Percentiles rank a stretch among this genome's conserved stretches.
These are phyloP conservation scores for Actinernus sp. DNA, from an alignment of 92 coral and sea anemone species.

Conservation along the genomic window DNA sequence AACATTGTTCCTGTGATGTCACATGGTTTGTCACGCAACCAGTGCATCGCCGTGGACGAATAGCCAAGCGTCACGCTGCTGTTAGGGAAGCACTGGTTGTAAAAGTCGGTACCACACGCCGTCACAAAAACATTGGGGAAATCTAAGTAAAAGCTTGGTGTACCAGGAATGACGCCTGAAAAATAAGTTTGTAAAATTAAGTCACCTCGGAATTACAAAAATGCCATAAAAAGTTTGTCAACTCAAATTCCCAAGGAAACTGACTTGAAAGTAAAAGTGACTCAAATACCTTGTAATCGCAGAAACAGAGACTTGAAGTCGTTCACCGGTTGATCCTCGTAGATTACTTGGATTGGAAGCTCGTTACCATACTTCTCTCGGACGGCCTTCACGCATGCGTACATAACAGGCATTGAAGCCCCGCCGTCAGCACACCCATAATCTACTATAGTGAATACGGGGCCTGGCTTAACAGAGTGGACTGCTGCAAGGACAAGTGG, in stretches of 20 bases:
- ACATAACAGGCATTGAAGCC: constrained; percentile 76
- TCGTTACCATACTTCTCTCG: constrained; percentile 67
- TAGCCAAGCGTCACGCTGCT: constrained; percentile 53
- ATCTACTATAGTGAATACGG: constrained; percentile 48
- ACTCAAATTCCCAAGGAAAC: too few species aligned
- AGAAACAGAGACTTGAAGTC: constrained; percentile 82
- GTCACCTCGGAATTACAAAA: too few species aligned
- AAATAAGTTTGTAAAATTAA: too few species aligned
- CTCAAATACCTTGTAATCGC: constrained; percentile 70
- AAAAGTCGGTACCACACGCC: constrained; percentile 80
- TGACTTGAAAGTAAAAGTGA: background rate
- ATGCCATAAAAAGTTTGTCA: too few species aligned
- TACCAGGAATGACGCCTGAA: constrained; percentile 74
- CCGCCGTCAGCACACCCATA: constrained; percentile 85
- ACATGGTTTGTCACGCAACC: constrained; percentile 83
- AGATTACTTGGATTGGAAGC: constrained; percentile 67
- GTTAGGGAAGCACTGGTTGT: constrained; percentile 70
- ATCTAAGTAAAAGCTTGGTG: constrained; percentile 56
- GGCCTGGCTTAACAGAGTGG: constrained; percentile 8
- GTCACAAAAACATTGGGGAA: constrained; percentile 71
- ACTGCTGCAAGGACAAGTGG: constrained; percentile 41
- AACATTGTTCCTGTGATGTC: constrained; percentile 74
- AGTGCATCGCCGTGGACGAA: constrained; percentile 83
- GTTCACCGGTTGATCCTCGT: constrained; percentile 87
- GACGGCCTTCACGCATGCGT: constrained; percentile 71